phyloP scores from a whole-genome alignment of 2,888 invertebrate genomes.

The Drosophila quinaria region DNA sequence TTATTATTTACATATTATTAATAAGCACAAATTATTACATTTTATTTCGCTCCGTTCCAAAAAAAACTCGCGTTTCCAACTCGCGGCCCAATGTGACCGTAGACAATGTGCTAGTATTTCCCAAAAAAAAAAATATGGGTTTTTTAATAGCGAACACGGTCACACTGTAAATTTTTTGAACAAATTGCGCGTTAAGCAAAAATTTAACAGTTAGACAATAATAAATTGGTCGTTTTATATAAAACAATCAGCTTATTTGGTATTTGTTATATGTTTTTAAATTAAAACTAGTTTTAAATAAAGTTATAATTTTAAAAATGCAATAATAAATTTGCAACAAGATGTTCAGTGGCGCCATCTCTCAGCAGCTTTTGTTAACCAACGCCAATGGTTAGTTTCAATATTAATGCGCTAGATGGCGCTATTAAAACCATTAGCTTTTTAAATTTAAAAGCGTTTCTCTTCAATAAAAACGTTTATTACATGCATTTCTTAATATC shows the following conservation, averaged over 20 bases:
- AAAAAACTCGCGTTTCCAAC: conserved; percentile 2
- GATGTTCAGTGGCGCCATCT: conserved; percentile 21
- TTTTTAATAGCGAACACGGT: too few species aligned
- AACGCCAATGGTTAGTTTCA: not conserved
- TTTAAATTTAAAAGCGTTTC: not conserved
- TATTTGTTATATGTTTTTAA: too few species aligned
- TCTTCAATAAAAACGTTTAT: conserved; percentile 3
- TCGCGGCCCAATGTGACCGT: too few species aligned
- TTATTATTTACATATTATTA: conserved; percentile 22
- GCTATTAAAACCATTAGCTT: not conserved
- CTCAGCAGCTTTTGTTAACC: not conserved
- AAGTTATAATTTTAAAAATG: too few species aligned
- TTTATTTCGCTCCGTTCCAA: conserved; percentile 47
- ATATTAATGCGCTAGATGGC: conserved; percentile 19
- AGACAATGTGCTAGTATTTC: too few species aligned
- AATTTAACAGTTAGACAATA: too few species aligned
- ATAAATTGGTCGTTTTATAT: too few species aligned
- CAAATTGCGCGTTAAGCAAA: too few species aligned
- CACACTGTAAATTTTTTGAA: not conserved
- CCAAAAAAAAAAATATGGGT: too few species aligned
- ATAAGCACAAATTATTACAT: conserved; percentile 41
- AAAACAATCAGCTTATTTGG: too few species aligned
- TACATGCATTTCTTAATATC: conserved; percentile 44
- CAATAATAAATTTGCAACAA: too few species aligned
- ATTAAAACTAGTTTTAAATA: too few species aligned